Base-by-base conservation (phyloP, 2,113 vertebrate species). In the Semicossyphus pulcher region DNA sequence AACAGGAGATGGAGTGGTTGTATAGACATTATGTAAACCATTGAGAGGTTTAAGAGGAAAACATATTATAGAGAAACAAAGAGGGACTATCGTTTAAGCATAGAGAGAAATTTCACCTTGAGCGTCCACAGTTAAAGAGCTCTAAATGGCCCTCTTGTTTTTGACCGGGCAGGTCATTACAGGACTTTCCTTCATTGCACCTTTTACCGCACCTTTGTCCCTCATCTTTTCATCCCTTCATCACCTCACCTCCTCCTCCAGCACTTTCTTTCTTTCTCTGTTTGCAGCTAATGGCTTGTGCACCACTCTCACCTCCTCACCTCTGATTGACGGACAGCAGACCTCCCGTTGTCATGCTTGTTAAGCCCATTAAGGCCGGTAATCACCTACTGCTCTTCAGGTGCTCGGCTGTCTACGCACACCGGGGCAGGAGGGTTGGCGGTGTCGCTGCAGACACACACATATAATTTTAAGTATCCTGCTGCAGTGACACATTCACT, bases 331-430 rank as follows among this genome's bases (percentile, higher is more conserved):
- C 78, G 54, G 83, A 86, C 79, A 86, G 73, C 79, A 76, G 80
- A 86, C 80, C 88, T 80, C 82, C 84, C 44, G 61, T 70, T 87
- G 87, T 89, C 86, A 76, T 58, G 60, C 78, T 88, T 82, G 74
- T 91, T 91, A 87, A 83, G 75, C 72, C 84, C 81, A 91, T 92
- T 91, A 91, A 78, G 83, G 70, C 76, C 56, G 31, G 64, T 83
- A 84, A 88, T 91, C 89, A 85, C 67, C 68, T 3, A 9, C 70
- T 57, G 78, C 69, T 86, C 79, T 52, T 67, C 71, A 82, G 86
- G 75, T 69, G 78, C 76, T 76, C 49, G 51, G 78, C 69, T 78
- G 56, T 73, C 81, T 62, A 82, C 78, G 44, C 72, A 80, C 63
- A 51, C 60, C 29, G 15, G 72, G 73, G 76, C n/a, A 28, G 71